Conservation (phyloP, 2,113 vertebrate species). For the Entomyzon cyanotis region DNA sequence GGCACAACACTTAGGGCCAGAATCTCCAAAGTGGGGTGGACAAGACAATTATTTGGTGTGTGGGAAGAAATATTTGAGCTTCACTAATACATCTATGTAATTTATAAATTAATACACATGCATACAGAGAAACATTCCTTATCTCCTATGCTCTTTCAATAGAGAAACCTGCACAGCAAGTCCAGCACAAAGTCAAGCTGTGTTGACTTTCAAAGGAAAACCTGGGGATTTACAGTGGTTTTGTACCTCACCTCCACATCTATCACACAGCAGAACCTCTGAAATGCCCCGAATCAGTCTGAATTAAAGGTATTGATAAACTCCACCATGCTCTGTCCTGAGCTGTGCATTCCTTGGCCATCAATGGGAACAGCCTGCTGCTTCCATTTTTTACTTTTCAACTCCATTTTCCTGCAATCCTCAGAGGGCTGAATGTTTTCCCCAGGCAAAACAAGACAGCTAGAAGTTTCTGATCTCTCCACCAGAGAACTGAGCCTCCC, state of each 20-base stretch:
- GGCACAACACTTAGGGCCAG: neutral
- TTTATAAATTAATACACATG: neutral
- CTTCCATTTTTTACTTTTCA: neutral
- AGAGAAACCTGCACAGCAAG: accelerated
- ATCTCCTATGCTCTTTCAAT: neutral
- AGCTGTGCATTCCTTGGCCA: neutral
- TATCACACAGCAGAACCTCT: accelerated
- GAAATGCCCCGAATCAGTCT: neutral
- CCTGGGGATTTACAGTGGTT: accelerated
- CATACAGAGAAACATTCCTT: neutral
- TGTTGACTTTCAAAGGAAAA: neutral
- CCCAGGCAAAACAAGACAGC: neutral
- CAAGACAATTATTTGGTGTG: neutral
- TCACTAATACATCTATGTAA: neutral
- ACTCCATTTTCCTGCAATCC: neutral
- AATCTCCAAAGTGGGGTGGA: neutral
- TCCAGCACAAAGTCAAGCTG: neutral
- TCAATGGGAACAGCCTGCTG: neutral
- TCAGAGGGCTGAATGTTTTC: neutral
- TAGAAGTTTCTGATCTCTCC: neutral
- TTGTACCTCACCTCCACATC: neutral
- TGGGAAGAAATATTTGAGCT: neutral
- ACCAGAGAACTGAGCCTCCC: neutral
- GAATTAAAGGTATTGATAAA: neutral
- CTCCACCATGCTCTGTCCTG: neutral